phyloP scores from a whole-genome alignment of 2,113 vertebrate species.

The Phrynocephalus versicolor region DNA sequence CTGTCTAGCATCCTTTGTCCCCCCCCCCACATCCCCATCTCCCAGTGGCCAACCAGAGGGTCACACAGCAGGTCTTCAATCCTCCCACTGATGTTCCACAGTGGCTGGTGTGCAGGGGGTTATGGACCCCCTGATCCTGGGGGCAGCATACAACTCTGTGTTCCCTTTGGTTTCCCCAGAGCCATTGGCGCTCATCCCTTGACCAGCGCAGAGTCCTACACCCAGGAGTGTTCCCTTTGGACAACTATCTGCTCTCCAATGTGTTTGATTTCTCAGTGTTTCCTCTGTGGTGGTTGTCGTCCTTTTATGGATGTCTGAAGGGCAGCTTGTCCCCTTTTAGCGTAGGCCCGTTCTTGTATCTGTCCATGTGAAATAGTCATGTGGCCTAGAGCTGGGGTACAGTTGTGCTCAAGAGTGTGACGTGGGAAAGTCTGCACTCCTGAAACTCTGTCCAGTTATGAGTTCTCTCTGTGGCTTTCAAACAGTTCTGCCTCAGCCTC shows the following conservation, averaged over 20 bases:
- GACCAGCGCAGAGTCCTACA: too few species aligned
- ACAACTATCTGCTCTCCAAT: not conserved
- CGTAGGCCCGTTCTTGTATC: not conserved
- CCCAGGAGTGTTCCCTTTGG: not conserved
- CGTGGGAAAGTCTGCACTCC: too few species aligned
- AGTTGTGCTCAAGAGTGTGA: not conserved
- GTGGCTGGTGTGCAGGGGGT: not conserved
- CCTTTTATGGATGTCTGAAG: not conserved
- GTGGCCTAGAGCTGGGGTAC: not conserved
- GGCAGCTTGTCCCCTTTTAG: not conserved
- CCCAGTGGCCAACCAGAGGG: not conserved
- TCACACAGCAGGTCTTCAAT: not conserved
- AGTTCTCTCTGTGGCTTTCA: not conserved
- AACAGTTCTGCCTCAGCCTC: not conserved
- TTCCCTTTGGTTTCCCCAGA: not conserved
- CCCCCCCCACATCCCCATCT: too few species aligned
- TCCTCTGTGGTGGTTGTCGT: not conserved
- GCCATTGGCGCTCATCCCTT: not conserved
- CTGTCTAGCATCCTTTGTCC: too few species aligned
- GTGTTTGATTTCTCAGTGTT: not conserved
- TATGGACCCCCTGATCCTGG: not conserved
- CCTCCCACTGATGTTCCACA: not conserved
- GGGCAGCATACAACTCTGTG: not conserved
- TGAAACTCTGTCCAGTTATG: not conserved
- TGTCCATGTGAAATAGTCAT: slow-evolving; percentile 5